Evolutionary conservation across 2,113 vertebrate genomes (phyloP).

Genomic region (Meriones unguiculatus): DNA sequence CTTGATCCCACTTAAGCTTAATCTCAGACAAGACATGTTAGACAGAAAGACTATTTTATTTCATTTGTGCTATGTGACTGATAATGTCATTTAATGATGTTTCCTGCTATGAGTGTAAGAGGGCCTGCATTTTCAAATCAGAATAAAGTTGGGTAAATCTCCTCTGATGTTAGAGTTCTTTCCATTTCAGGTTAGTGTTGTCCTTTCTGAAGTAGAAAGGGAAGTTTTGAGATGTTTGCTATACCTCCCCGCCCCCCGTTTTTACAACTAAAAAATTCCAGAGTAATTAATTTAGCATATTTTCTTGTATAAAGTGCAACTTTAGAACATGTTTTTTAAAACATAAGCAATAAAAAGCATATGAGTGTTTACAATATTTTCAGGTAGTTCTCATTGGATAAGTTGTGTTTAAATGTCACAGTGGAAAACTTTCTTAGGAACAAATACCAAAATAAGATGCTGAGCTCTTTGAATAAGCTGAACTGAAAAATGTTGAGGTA

Average conservation of each 20-base stretch:
- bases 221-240: neutral
- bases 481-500: constrained; percentile 77
- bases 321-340: constrained; percentile 1
- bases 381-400: constrained; percentile 46
- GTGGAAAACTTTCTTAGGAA: constrained; percentile 68
- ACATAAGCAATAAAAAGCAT: constrained; percentile 62
- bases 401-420: constrained; percentile 61
- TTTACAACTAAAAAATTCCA: neutral
- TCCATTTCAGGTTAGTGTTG: constrained; percentile 45
- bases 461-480: constrained; percentile 67
- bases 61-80: neutral
- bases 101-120: constrained; percentile 24
- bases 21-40: constrained; percentile 29
- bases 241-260: neutral
- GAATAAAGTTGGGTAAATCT: constrained; percentile 19
- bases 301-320: constrained; percentile 73
- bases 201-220: constrained; percentile 32
- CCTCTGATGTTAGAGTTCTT: neutral
- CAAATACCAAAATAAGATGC: constrained; percentile 77
- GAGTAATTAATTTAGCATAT: constrained; percentile 54
- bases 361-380: constrained; percentile 46
- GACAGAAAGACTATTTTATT: constrained; percentile 24
- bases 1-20: neutral
- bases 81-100: neutral
- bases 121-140: neutral